Percentiles rank a stretch among this genome's conserved stretches.
Conservation (phyloP, 2,888 invertebrate species). For the Vesta saturnalis region DNA sequence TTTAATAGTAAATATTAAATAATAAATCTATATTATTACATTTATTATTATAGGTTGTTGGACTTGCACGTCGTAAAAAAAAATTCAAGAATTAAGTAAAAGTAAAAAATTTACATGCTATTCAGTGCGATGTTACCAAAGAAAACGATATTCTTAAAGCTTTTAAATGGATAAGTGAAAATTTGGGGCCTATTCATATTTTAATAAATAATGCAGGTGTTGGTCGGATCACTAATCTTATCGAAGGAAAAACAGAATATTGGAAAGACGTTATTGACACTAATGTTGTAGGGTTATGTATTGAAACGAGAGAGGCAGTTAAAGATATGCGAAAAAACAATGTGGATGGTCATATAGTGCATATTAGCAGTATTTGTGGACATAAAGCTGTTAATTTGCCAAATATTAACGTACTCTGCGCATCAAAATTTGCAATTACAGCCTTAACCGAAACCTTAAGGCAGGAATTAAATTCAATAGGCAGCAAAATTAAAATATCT, state of each 20-base stretch:
- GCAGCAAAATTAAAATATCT: conserved; percentile 55
- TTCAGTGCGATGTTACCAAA: conserved; percentile 26
- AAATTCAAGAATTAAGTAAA: no score
- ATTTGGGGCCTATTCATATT: no score
- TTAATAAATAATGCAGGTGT: no score
- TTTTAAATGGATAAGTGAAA: conserved; percentile 40
- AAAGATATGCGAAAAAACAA: conserved; percentile 43
- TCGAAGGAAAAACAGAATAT: conserved; percentile 41
- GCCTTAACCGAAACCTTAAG: conserved; percentile 6
- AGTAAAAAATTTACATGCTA: not conserved
- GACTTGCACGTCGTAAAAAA: no score
- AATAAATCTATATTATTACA: no score
- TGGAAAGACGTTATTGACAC: conserved; percentile 47
- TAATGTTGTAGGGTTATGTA: conserved; percentile 41
- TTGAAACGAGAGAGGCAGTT: conserved; percentile 43
- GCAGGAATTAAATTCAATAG: conserved; percentile 27
- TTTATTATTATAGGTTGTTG: no score
- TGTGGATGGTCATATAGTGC: conserved; percentile 33
- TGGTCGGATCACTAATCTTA: conserved; percentile 25
- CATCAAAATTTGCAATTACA: not conserved
- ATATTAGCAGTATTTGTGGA: conserved; percentile 11
- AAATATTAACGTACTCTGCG: not conserved
- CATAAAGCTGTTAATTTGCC: not conserved
- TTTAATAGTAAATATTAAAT: not conserved
- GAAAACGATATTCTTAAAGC: conserved; percentile 37